Evolutionary conservation across 1,140 invertebrate genomes (phyloP).

Genomic region (Helicoverpa zea): DNA sequence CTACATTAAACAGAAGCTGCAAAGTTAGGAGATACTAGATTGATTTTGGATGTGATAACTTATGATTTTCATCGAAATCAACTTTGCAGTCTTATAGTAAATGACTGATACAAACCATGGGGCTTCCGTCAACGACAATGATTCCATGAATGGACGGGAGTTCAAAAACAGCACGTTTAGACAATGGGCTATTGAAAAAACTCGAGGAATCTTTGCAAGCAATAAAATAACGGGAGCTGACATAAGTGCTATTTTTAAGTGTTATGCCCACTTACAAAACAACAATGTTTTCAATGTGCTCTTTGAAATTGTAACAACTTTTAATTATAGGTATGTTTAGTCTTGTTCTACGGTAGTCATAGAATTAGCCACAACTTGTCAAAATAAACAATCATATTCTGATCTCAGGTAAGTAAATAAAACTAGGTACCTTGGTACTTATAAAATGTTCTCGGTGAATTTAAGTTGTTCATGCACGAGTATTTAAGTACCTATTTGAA

Average conservation of each 20-base stretch:
- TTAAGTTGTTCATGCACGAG: too few relatives aligned
- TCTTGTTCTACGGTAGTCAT: constrained; percentile 12
- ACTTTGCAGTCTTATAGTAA: not conserved
- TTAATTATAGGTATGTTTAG: not conserved
- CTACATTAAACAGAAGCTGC: too few relatives aligned
- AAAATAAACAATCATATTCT: too few relatives aligned
- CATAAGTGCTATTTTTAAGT: constrained; percentile 49
- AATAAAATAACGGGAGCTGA: constrained; percentile 50
- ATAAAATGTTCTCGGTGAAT: too few relatives aligned
- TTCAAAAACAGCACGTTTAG: constrained; percentile 66
- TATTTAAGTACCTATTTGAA: too few relatives aligned
- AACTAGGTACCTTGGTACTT: too few relatives aligned
- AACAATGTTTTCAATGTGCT: constrained; percentile 37
- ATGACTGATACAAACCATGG: constrained; percentile 40
- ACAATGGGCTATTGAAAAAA: constrained; percentile 75
- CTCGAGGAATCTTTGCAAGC: constrained; percentile 61
- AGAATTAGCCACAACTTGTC: not conserved
- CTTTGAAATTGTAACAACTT: constrained; percentile 39
- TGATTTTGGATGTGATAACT: too few relatives aligned
- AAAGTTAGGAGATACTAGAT: too few relatives aligned
- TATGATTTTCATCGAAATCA: not conserved
- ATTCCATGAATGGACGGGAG: constrained; percentile 67
- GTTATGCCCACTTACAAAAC: constrained; percentile 44
- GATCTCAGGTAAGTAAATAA: too few relatives aligned
- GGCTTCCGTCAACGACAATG: constrained; percentile 29